phyloP scores from a whole-genome alignment of 1,140 invertebrate species.

The Procambarus clarkii region DNA sequence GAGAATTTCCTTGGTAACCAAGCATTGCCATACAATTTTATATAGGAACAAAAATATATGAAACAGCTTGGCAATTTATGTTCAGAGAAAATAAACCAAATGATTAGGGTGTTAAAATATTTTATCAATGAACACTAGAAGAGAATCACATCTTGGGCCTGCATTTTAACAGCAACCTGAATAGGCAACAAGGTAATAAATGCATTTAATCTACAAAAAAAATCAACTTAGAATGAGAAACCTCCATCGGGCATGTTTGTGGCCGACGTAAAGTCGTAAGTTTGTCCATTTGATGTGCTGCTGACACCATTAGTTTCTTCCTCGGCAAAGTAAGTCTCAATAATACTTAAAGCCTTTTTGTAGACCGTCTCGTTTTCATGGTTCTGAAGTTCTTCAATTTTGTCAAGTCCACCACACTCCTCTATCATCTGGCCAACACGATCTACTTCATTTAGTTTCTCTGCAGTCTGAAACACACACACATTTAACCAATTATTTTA shows the following conservation, averaged over 20 bases:
- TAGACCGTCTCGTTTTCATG: conserved; percentile 90
- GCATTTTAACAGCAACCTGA: neutral
- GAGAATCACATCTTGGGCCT: neutral
- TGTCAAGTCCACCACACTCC: conserved; percentile 84
- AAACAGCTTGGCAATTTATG: too few species aligned
- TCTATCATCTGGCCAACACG: conserved; percentile 80
- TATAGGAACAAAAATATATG: too few species aligned
- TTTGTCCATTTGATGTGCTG: conserved; percentile 67
- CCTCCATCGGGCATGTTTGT: conserved; percentile 72
- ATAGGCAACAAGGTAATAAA: neutral
- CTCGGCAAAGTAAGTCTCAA: conserved; percentile 87
- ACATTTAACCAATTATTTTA: too few species aligned
- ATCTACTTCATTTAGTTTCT: conserved; percentile 78
- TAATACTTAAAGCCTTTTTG: conserved; percentile 86
- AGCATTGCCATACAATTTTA: neutral
- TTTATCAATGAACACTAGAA: neutral
- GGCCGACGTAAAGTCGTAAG: conserved; percentile 68
- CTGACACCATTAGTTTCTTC: conserved; percentile 48
- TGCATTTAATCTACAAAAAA: neutral
- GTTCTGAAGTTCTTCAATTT: conserved; percentile 84
- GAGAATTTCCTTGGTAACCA: neutral
- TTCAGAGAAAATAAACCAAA: neutral
- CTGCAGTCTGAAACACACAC: conserved; percentile 77
- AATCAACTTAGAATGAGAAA: conserved; percentile 72
- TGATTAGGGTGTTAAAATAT: neutral